Conservation (phyloP, 1,140 invertebrate genomes). For the Scaptomyza pallida region DNA sequence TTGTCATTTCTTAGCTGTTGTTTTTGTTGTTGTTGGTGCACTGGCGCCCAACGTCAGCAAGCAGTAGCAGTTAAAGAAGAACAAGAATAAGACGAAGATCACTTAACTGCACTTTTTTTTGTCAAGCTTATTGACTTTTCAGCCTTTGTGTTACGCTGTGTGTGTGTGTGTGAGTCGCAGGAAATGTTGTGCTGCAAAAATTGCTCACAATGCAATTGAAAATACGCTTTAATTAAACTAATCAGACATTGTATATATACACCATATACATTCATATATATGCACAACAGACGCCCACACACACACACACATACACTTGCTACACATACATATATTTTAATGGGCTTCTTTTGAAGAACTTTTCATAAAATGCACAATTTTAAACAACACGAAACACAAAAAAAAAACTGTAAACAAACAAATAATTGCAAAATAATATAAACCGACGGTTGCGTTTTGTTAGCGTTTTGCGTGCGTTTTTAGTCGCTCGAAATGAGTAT, state of each 20-base stretch:
- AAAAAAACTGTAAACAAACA: constrained; percentile 10
- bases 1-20: constrained; percentile 48
- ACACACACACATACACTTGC: constrained; percentile 13
- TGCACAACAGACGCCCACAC: constrained; percentile 60
- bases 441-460: constrained; percentile 25
- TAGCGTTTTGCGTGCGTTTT: constrained; percentile 24
- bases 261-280: constrained; percentile 9
- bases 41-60: constrained; percentile 25
- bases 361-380: constrained; percentile 45
- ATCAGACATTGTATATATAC: constrained; percentile 68
- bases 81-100: constrained; percentile 13
- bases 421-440: constrained; percentile 23
- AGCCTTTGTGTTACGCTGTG: constrained; percentile 20
- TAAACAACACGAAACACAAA: constrained; percentile 15
- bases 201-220: constrained; percentile 73
- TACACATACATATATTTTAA: constrained; percentile 46
- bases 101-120: constrained; percentile 49
- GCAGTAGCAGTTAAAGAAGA: too few relatives aligned
- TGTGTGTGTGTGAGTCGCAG: constrained; percentile 33
- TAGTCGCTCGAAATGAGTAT: background rate
- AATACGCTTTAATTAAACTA: constrained; percentile 81
- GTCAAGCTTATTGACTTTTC: constrained; percentile 43
- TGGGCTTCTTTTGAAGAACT: constrained; percentile 34
- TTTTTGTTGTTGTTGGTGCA: background rate
- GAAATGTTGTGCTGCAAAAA: constrained; percentile 52